Conservation (phyloP, 2,113 vertebrate genomes). For the Eonycteris spelaea region DNA sequence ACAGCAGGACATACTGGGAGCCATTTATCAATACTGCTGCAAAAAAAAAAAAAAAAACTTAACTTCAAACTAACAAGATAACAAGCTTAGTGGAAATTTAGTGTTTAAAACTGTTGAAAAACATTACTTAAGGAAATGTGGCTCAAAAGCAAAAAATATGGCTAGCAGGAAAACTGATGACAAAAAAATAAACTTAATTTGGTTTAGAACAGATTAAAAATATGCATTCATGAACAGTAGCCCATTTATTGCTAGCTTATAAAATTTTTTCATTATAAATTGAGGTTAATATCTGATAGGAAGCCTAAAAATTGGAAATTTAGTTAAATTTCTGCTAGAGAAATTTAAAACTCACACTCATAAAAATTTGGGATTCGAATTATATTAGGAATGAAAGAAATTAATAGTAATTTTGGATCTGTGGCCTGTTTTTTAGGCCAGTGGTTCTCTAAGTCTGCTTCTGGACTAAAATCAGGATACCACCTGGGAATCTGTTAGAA, state of each 20-base stretch:
- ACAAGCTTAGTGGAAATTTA: background rate
- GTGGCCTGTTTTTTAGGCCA: background rate
- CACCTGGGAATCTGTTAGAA: background rate
- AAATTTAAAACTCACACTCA: background rate
- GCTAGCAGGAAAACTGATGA: background rate
- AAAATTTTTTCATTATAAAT: background rate
- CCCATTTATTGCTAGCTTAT: background rate
- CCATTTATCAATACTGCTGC: background rate
- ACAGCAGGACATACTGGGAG: background rate
- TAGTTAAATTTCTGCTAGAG: background rate
- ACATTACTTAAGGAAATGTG: background rate
- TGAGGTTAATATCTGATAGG: background rate
- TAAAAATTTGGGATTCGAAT: background rate
- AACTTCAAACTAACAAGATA: constrained; percentile 43
- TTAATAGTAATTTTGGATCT: background rate
- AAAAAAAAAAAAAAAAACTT: background rate
- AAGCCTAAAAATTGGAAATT: background rate
- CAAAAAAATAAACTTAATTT: background rate
- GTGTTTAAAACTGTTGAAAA: constrained; percentile 1
- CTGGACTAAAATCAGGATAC: background rate
- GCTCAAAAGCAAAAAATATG: constrained; percentile 36
- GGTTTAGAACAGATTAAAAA: background rate
- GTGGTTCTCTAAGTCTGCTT: background rate
- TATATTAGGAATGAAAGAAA: background rate
- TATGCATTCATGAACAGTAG: background rate